Conservation (phyloP, 2,888 invertebrate species). For the Nebria brevicollis region DNA sequence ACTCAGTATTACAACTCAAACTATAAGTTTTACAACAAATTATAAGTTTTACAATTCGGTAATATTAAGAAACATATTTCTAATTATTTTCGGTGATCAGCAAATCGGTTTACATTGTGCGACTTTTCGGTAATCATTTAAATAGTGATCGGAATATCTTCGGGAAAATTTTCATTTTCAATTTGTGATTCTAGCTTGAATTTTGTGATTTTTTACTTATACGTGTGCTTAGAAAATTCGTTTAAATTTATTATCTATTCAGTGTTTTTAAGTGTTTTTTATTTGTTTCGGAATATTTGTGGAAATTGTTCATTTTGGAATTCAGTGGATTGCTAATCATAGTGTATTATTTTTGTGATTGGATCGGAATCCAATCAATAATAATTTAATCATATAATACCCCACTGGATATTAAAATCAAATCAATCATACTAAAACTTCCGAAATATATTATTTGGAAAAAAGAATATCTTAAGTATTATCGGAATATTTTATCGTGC, state of each 20-base stretch:
- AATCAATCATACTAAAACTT: background rate
- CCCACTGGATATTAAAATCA: background rate
- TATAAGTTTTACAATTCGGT: background rate
- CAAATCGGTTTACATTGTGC: background rate
- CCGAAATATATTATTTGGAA: background rate
- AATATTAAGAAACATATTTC: background rate
- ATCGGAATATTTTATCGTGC: slow-evolving; percentile 9
- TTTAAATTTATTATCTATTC: no score
- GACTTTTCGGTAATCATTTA: background rate
- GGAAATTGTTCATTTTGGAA: no score
- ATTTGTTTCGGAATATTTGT: no score
- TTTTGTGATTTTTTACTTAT: no score
- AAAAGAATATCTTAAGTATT: background rate
- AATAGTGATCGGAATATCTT: background rate
- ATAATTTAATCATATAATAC: background rate
- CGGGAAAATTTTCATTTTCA: no score
- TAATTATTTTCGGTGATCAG: background rate
- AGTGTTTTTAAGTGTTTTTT: no score
- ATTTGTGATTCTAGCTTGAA: no score
- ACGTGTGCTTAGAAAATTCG: no score
- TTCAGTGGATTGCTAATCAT: no score
- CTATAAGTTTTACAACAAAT: background rate
- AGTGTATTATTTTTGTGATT: background rate
- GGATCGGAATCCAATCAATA: background rate
- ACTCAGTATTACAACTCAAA: background rate